A percentile compares a stretch with the other conserved stretches of the same genome.
These are phyloP conservation scores for Ataeniobius toweri DNA, from an alignment of 2,797 vertebrate genomes.

Conservation along the genomic window DNA sequence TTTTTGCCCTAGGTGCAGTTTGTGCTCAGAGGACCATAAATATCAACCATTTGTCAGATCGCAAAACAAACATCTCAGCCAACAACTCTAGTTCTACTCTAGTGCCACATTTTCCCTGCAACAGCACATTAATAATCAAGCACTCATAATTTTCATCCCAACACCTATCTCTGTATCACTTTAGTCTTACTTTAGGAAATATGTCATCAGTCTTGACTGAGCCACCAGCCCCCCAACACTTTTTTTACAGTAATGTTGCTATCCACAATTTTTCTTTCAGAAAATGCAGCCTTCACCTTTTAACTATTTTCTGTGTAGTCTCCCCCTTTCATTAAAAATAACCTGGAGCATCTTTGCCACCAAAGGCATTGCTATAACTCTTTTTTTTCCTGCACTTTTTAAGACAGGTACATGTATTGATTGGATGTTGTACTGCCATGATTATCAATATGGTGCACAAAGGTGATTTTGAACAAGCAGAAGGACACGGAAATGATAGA, in stretches of 20 bases:
- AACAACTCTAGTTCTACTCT: background rate
- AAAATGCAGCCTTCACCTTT: background rate
- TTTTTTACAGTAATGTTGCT: background rate
- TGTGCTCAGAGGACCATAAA: conserved; percentile 5
- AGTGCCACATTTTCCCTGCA: background rate
- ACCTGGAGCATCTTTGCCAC: conserved; percentile 13
- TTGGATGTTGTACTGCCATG: conserved; percentile 16
- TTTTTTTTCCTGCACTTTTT: conserved; percentile 12
- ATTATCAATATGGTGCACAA: conserved; percentile 25
- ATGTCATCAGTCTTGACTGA: background rate
- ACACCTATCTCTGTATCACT: background rate
- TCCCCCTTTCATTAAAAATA: conserved; percentile 18
- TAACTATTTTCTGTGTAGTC: conserved; percentile 11
- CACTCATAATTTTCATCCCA: background rate
- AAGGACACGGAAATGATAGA: conserved; percentile 45
- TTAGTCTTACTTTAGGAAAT: background rate
- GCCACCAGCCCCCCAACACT: background rate
- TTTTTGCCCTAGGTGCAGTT: conserved; percentile 5
- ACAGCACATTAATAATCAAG: conserved; percentile 2
- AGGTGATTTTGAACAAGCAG: conserved; percentile 42
- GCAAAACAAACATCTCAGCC: conserved; percentile 2
- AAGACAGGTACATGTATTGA: conserved; percentile 46
- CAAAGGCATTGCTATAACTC: conserved; percentile 31
- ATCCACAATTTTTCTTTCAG: background rate
- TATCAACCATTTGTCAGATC: conserved; percentile 9